A percentile compares a stretch with the other conserved stretches of the same genome.
phyloP scores from a whole-genome alignment of 1,140 invertebrate genomes.

The Matsumurasca onukii region DNA sequence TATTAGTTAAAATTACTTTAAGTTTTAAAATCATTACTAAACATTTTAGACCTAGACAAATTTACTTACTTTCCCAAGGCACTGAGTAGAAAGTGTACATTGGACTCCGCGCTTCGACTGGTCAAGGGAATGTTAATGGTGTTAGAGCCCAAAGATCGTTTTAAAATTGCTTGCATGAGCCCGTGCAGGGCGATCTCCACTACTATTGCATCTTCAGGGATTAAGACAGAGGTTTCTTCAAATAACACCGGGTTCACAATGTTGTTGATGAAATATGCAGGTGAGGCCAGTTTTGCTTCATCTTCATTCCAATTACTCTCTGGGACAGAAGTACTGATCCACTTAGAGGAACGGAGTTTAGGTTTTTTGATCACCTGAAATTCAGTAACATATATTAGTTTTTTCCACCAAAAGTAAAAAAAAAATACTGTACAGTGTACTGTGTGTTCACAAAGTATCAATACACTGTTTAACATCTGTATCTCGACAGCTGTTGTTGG shows the following conservation, averaged over 20 bases:
- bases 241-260: conserved; percentile 45
- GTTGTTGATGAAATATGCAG: conserved; percentile 94
- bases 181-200: conserved; percentile 82
- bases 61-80: conserved; percentile 67
- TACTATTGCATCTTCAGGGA: conserved; percentile 39
- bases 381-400: too few species aligned
- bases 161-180: conserved; percentile 65
- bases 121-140: conserved; percentile 77
- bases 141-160: conserved; percentile 55
- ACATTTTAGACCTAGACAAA: too few species aligned
- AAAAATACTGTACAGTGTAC: too few species aligned
- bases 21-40: not conserved
- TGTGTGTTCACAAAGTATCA: too few species aligned
- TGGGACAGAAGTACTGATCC: conserved; percentile 85
- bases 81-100: conserved; percentile 68
- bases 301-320: conserved; percentile 73
- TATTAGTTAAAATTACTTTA: not conserved
- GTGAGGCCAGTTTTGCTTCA: conserved; percentile 67
- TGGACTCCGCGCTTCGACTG: conserved; percentile 69
- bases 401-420: too few species aligned
- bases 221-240: conserved; percentile 36
- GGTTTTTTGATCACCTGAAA: conserved; percentile 64
- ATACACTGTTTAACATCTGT: too few species aligned
- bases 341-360: conserved; percentile 69
- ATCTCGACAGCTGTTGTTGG: too few species aligned